A percentile compares a stretch with the other conserved stretches of the same genome.
Evolutionary conservation across 2,797 vertebrate genomes (phyloP).

Genomic region (Botia almorhae): DNA sequence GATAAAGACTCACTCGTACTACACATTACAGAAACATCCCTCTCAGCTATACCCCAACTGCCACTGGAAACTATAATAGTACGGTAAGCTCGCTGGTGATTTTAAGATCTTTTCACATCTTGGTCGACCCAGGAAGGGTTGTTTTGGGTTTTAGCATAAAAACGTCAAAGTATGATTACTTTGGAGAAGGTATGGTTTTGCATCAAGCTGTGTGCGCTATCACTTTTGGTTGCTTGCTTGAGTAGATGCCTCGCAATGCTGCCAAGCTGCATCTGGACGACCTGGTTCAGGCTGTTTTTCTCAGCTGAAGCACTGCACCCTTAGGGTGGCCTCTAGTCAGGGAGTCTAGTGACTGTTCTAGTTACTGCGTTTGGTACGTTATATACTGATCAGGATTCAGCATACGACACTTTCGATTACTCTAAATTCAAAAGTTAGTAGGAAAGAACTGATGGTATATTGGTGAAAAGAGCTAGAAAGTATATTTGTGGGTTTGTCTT

Average conservation of each 20-base stretch:
- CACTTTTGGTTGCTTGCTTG: neutral
- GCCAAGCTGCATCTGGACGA: neutral
- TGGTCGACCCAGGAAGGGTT: neutral
- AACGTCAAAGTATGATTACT: neutral
- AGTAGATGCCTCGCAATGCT: neutral
- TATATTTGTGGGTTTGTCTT: too few species aligned
- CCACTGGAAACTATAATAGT: neutral
- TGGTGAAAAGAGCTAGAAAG: too few species aligned
- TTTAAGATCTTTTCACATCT: neutral
- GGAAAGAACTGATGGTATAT: too few species aligned
- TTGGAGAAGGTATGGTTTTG: neutral
- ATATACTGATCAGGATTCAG: neutral
- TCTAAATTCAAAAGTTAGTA: too few species aligned
- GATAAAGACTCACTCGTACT: slow-evolving; percentile 72
- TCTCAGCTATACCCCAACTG: slow-evolving; percentile 2
- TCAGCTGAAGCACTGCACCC: neutral
- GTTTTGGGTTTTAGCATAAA: neutral
- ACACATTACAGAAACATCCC: slow-evolving; percentile 58
- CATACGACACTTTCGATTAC: too few species aligned
- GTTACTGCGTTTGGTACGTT: neutral
- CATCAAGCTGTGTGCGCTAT: neutral
- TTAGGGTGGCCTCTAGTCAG: neutral
- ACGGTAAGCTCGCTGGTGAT: slow-evolving; percentile 37
- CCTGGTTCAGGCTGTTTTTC: slow-evolving; percentile 4
- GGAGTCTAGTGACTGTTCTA: neutral